Conservation (phyloP, 2,888 invertebrate species). For the Zygogramma bicolorata region DNA sequence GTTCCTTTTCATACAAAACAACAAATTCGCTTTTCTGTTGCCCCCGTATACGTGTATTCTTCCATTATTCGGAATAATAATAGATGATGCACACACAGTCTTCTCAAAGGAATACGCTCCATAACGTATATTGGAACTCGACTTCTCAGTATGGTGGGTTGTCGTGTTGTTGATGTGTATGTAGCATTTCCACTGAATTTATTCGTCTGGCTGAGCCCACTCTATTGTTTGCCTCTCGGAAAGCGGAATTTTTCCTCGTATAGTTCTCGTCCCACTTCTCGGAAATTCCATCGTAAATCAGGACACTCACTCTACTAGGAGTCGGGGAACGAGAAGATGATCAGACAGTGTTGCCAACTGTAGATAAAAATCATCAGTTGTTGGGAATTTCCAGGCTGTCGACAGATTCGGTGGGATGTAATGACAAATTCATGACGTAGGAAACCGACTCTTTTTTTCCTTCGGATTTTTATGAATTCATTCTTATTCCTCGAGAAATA, state of each 20-base stretch:
- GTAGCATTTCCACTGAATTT: slow-evolving; percentile 17
- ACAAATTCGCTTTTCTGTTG: too few species aligned
- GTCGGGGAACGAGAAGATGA: not conserved
- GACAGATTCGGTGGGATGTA: too few species aligned
- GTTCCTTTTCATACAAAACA: too few species aligned
- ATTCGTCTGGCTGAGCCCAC: slow-evolving; percentile 13
- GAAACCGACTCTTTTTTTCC: too few species aligned
- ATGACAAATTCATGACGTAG: too few species aligned
- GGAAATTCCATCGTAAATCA: slow-evolving; percentile 13
- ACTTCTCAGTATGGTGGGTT: not conserved
- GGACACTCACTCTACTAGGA: not conserved
- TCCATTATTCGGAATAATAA: not conserved
- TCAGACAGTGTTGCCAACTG: too few species aligned
- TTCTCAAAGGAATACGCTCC: not conserved
- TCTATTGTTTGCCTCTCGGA: slow-evolving; percentile 3
- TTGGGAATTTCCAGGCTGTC: too few species aligned
- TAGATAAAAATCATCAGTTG: too few species aligned
- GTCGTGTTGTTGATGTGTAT: not conserved
- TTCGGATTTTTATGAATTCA: too few species aligned
- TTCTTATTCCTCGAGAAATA: too few species aligned
- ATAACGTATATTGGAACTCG: not conserved
- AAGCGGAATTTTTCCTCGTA: slow-evolving; percentile 17
- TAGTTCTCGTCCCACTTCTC: slow-evolving; percentile 1
- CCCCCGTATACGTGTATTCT: not conserved
- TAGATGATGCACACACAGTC: not conserved